Evolutionary conservation across 2,113 vertebrate species (phyloP).

Genomic region (Myotis brandtii): DNA sequence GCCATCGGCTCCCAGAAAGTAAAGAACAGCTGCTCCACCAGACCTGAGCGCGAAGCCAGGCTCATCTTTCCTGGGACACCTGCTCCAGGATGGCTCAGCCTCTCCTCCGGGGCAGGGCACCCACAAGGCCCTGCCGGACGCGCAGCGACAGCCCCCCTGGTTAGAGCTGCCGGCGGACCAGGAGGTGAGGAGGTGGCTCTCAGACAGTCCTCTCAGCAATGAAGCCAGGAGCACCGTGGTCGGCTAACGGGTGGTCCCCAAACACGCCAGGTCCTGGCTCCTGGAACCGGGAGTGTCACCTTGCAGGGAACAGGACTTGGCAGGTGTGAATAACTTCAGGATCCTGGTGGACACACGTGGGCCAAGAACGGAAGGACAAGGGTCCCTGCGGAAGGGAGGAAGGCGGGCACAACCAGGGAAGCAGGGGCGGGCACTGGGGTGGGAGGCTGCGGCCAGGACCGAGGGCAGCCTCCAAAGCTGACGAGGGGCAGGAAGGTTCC

Average conservation of each 20-base stretch:
- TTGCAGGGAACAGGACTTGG: not conserved
- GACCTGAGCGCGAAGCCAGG: not conserved
- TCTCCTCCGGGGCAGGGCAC: not conserved
- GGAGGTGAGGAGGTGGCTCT: fast-evolving
- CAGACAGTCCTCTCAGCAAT: too few relatives aligned
- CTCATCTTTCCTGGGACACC: not conserved
- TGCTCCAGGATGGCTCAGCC: not conserved
- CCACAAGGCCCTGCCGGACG: not conserved
- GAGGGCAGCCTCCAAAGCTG: not conserved
- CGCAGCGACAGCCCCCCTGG: not conserved
- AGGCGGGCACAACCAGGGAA: not conserved
- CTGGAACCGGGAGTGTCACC: not conserved
- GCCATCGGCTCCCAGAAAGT: not conserved
- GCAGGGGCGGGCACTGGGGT: not conserved
- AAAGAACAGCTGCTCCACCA: not conserved
- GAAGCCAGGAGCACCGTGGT: not conserved
- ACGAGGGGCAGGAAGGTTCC: fast-evolving
- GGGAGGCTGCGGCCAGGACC: fast-evolving
- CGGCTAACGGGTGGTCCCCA: not conserved
- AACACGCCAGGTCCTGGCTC: not conserved
- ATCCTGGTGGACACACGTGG: not conserved
- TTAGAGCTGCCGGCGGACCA: too few relatives aligned
- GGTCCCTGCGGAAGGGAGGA: not conserved
- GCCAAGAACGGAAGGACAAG: too few relatives aligned
- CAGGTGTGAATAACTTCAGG: not conserved